Evolutionary conservation across 2,888 invertebrate genomes (phyloP).

Genomic region (Pediacus dermestoides): DNA sequence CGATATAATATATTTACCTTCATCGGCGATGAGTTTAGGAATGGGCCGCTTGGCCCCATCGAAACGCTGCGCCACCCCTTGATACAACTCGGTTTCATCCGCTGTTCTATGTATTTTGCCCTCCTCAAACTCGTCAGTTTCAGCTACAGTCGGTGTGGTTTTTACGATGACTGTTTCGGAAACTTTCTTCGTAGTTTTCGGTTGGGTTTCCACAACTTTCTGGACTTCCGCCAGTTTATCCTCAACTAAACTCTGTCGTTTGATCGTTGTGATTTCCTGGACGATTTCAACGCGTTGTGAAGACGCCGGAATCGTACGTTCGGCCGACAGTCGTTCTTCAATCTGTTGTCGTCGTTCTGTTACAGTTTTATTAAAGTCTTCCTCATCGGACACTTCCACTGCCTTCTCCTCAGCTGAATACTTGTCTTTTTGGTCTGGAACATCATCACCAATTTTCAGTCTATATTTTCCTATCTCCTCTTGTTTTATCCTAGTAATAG

Average conservation of each 20-base stretch:
- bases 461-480: slow-evolving; percentile 55
- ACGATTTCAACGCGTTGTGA: slow-evolving; percentile 71
- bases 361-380: slow-evolving; percentile 65
- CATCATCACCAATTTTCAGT: slow-evolving; percentile 43
- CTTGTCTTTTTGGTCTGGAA: slow-evolving; percentile 51
- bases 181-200: slow-evolving; percentile 23
- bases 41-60: slow-evolving; percentile 33
- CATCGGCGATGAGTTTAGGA: slow-evolving; percentile 29
- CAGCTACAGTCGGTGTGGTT: slow-evolving; percentile 35
- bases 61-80: slow-evolving; percentile 50
- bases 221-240: slow-evolving; percentile 57
- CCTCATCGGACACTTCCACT: slow-evolving; percentile 60
- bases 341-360: slow-evolving; percentile 75
- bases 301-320: slow-evolving; percentile 66
- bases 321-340: slow-evolving; percentile 67
- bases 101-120: slow-evolving; percentile 47
- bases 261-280: slow-evolving; percentile 58
- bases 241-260: slow-evolving; percentile 58
- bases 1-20: slow-evolving; percentile 32
- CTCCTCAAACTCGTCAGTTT: slow-evolving; percentile 11
- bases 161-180: slow-evolving; percentile 29
- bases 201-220: slow-evolving; percentile 47
- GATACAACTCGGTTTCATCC: slow-evolving; percentile 50
- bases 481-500: slow-evolving; percentile 35
- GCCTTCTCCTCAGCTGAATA: slow-evolving; percentile 76